Conservation (phyloP, 35 echinoderm and acorn worm species). For the Apostichopus japonicus region DNA sequence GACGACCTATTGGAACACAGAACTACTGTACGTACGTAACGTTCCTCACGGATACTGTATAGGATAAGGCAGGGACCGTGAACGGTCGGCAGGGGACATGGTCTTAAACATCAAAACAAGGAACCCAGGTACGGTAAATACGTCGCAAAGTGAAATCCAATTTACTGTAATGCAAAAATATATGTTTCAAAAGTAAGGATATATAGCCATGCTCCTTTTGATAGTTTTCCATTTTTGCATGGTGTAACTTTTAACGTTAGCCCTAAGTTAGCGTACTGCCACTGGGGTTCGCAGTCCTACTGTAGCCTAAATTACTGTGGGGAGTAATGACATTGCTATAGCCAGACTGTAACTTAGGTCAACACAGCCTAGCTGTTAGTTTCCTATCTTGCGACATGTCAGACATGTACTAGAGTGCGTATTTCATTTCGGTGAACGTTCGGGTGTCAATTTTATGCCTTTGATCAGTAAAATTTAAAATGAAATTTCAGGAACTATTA, state of each 20-base stretch:
- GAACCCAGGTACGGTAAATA: neutral
- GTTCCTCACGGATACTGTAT: neutral
- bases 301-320: no score
- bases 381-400: neutral
- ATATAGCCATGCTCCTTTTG: no score
- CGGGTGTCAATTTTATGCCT: no score
- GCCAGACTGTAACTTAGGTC: neutral
- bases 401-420: neutral
- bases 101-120: neutral
- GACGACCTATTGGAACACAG: neutral
- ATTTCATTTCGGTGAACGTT: no score
- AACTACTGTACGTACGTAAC: neutral
- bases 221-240: neutral
- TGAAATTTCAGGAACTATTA: no score
- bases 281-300: no score
- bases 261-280: no score
- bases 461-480: no score
- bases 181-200: no score
- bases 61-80: neutral
- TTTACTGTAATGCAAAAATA: no score
- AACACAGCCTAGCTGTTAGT: neutral
- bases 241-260: no score
- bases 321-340: neutral
- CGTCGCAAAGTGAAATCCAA: no score
- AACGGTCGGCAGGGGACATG: neutral